Conservation (phyloP, 2,888 invertebrate genomes). For the Cylloceria caligata region DNA sequence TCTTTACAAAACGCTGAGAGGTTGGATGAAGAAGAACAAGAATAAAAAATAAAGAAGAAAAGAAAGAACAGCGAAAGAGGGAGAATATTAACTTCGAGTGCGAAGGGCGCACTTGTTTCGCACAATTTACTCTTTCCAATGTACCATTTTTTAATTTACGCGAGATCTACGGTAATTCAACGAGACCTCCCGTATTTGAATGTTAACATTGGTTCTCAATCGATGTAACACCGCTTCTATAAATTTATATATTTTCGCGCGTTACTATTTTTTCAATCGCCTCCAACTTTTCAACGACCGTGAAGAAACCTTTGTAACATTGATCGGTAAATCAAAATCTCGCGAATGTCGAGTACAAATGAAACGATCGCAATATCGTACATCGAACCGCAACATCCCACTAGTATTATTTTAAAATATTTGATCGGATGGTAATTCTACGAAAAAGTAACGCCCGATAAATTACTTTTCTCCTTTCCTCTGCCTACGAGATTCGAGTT, state of each 20-base stretch:
- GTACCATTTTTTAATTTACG: neutral
- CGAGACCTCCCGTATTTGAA: neutral
- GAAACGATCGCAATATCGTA: too few species aligned
- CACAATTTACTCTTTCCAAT: conserved; percentile 4
- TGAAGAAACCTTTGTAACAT: neutral
- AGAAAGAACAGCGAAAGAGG: neutral
- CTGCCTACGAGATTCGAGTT: conserved; percentile 32
- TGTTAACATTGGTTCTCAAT: neutral
- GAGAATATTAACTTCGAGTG: conserved; percentile 11
- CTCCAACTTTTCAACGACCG: neutral
- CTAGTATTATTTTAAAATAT: conserved; percentile 23
- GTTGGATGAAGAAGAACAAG: neutral
- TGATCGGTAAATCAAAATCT: neutral
- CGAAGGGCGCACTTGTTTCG: neutral
- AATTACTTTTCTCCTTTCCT: conserved; percentile 15
- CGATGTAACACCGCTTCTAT: neutral
- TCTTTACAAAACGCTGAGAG: conserved; percentile 9
- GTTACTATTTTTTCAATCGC: neutral
- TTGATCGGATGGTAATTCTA: conserved; percentile 33
- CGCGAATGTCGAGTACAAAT: neutral
- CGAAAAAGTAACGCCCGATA: conserved; percentile 35
- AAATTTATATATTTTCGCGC: neutral
- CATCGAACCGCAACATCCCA: neutral
- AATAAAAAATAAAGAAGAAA: neutral
- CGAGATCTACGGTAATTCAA: neutral